Conservation (phyloP, 2,888 invertebrate genomes). For the Erebia aethiops region DNA sequence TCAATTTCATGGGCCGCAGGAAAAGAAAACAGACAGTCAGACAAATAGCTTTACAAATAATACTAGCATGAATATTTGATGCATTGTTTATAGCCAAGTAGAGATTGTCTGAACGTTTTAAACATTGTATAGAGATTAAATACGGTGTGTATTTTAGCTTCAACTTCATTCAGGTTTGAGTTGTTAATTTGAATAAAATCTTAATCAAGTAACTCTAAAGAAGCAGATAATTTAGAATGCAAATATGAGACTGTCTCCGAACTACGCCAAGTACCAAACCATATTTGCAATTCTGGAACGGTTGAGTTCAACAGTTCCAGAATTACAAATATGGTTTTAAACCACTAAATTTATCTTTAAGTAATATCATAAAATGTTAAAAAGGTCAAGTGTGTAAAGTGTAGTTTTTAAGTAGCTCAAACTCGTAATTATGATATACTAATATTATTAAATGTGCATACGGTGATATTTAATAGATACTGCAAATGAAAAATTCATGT, state of each 20-base stretch:
- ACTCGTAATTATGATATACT: too few relatives aligned
- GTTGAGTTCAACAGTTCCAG: conserved; percentile 8
- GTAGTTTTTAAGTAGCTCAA: conserved; percentile 22
- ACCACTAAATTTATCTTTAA: conserved; percentile 25
- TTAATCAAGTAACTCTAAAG: background rate
- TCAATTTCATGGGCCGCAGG: too few relatives aligned
- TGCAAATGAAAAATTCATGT: background rate
- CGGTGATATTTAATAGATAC: too few relatives aligned
- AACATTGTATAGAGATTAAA: too few relatives aligned
- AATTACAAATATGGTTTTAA: conserved; percentile 28
- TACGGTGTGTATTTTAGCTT: too few relatives aligned
- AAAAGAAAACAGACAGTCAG: too few relatives aligned
- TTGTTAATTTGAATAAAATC: conserved; percentile 3
- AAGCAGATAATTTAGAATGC: conserved; percentile 19
- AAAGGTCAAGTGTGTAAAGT: conserved; percentile 37
- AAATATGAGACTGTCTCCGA: conserved; percentile 23
- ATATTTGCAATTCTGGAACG: too few relatives aligned
- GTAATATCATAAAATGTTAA: conserved; percentile 19
- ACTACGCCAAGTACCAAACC: conserved; percentile 30
- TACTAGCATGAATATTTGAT: too few relatives aligned
- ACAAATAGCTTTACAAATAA: too few relatives aligned
- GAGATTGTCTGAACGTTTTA: too few relatives aligned
- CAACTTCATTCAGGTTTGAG: background rate
- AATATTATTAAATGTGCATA: too few relatives aligned
- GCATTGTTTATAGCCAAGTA: too few relatives aligned